Evolutionary conservation across 2,797 vertebrate genomes (phyloP), one percentile per base, ranked within the genome.

Genomic region (Danio tinwini): DNA sequence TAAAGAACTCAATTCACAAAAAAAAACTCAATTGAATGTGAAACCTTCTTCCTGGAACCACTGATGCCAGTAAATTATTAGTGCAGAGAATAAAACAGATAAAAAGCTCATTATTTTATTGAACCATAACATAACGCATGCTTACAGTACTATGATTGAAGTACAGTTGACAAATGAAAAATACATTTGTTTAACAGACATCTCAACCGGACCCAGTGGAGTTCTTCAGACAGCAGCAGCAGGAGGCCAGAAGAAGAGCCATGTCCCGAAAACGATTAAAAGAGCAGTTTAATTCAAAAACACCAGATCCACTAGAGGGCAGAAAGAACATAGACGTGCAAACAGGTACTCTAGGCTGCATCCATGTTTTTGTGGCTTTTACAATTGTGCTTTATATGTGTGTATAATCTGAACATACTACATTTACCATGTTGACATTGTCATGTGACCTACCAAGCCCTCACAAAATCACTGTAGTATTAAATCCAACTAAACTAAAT

Each of bases 301-400:
- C 94, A 0, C 96, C 96, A 0, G 93, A 95, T 13, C 87, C 96
- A 0, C 76, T 96, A 37, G 89, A 93, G 59, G 95, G 95, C 69
- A 92, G 95, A 81, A 90, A 91, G 68, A 96, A 98, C 0, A 52
- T 90, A 8, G 88, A 94, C 0, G 92, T 99, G 6, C 98, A 99
- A 86, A 99, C 98, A 88, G 97, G 98, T 98, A 76, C 11, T 16
- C 5, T 62, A 29, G 21, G 19, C 9, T 62, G 29, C 12, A 9
- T 21, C 59, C 7, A 7, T 13, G 10, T n/a, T 29, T 29, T 29
- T 29, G 29, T 29, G 29, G 3, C 29, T 29, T 1, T 29, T 29
- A 29, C 29, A 29, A 29, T 29, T 29, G 29, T 29, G 1, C 29
- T 29, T 29, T 29, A 29, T 1, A 1, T 29, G 29, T 29, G 29